Evolutionary conservation across 2,888 invertebrate species (phyloP), one percentile per base, ranked within the genome.

Genomic region (Endomychus coccineus): DNA sequence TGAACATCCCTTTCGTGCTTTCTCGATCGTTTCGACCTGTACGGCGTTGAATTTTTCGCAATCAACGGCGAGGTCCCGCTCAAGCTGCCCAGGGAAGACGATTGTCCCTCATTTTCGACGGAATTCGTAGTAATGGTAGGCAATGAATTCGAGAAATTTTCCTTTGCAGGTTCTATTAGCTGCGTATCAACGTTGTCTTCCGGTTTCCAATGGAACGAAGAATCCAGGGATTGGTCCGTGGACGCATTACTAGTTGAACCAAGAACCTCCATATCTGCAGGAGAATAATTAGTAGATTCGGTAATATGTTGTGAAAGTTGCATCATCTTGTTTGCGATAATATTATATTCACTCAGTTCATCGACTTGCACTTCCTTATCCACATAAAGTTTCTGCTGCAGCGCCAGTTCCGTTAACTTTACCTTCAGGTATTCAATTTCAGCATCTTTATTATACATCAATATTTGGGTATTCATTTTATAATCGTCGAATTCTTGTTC

Each of bases 401-500:
- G 21, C 2, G 52, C 50, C 14, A 71, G 46, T 44, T 69, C 64
- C 36, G 65, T 67, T 2, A 75, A 56, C 58, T 71, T 68, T 10
- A 66, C 65, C 42, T 70, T 71, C 10, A 79, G 58, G 17, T 67
- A 55, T 12, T 61, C 59, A 15, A 80, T 75, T 60, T 78, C 75
- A 42, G 68, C 62, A 2, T 73, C 69, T 52, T 73, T 76, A 32
- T 69, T 67, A n/a, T 66, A 66, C 1, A 78, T 59, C 40, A 76
- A 70, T 31, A 65, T 62, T 46, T 73, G 69, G 4, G 69, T 68
- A 37, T 71, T 68, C 13, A 59, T 55, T 42, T 72, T 73, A 49
- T 75, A 72, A 21, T 72, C 70, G 27, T 78, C 76, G 47, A 74
- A 77, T 61, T 85, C 83, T 10, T 77, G 74, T 59, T 84, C 83